Conservation (phyloP, 2,113 vertebrate species). For the Notarius quadriscutis region DNA sequence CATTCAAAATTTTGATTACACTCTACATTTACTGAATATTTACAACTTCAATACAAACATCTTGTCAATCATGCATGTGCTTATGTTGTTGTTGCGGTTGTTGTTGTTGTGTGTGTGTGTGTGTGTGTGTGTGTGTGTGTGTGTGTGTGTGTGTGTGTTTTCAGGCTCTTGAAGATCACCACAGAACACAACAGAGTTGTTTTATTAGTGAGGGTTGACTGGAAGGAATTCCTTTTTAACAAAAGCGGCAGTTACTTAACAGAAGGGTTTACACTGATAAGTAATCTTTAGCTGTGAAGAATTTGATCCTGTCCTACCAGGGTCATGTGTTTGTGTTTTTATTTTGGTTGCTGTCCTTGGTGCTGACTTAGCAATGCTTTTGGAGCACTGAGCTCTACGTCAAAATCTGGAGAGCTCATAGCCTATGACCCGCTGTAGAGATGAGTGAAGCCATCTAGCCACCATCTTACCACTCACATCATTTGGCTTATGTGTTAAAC, state of each 20-base stretch:
- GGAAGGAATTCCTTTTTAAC: neutral
- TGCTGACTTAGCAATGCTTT: neutral
- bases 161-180: neutral
- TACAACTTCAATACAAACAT: neutral
- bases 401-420: too few relatives aligned
- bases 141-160: neutral
- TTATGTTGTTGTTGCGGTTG: neutral
- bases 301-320: neutral
- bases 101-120: too few relatives aligned
- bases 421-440: too few relatives aligned
- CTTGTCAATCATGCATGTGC: neutral
- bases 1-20: neutral
- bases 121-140: too few relatives aligned
- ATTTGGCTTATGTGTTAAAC: too few relatives aligned
- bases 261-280: neutral
- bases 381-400: neutral
- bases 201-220: neutral
- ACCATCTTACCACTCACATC: too few relatives aligned
- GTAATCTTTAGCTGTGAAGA: neutral
- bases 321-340: neutral
- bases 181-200: neutral
- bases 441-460: too few relatives aligned
- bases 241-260: neutral
- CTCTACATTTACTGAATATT: neutral
- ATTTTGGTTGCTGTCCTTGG: conserved; percentile 6